Base-by-base conservation (phyloP, 2,113 vertebrate species). In the Podarcis cretensis region DNA sequence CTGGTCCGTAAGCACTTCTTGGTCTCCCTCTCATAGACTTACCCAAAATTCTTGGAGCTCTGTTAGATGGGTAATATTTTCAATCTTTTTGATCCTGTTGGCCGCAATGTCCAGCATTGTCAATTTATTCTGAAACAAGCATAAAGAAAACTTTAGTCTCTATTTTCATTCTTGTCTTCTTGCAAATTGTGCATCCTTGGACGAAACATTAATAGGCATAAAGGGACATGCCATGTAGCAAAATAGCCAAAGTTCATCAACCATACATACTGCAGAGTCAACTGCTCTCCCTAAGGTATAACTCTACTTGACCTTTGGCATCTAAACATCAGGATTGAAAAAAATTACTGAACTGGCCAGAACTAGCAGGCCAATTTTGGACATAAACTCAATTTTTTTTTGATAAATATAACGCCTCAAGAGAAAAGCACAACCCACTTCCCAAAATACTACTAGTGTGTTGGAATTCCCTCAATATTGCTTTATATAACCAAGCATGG, bases 41-140 rank as follows among this genome's bases (percentile, higher is more conserved):
- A 99, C 99, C 99, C 99, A 99, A 93, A 99, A 99, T 86, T 99
- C 99, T 96, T 99, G 98, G 91, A 99, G 97, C n/a, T 99, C 98
- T 91, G 98, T 98, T 92, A 99, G 96, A 93, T 99, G 99, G 88
- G 96, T 97, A 96, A 99, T 96, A 84, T 99, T 99, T 95, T 99
- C 99, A 32, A 99, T 99, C 96, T 98, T 99, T 96, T 98, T 99
- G 88, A 99, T 98, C 95, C 98, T 97, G 94, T 99, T 99, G 86
- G 98, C 96, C 74, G 99, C 99, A 37, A 99, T 98, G 94, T 99
- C 99, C 97, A 99, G 96, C 92, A 99, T 99, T 5, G 98, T 99
- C 89, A 99, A 98, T 93, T 99, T 99, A 97, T 98, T 99, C 99
- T 99, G 95, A 89, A 96, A 94, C 10, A 95, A 95, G 81, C 74